phyloP scores from a whole-genome alignment of 2,888 invertebrate genomes.

The Philhelius pedissequus region DNA sequence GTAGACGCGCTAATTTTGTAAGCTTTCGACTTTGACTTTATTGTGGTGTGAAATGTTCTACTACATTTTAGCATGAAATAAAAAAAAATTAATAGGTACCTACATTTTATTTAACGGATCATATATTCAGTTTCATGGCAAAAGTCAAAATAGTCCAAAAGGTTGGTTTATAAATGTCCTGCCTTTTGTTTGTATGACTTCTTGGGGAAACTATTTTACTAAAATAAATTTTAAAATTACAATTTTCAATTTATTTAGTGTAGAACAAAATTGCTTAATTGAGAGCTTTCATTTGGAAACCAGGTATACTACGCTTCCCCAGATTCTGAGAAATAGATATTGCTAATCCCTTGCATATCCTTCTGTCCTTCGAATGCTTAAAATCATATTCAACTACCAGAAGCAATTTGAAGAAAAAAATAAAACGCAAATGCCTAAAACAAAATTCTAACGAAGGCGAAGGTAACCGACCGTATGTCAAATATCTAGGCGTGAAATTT shows the following conservation, averaged over 20 bases:
- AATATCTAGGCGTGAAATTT: conserved; percentile 63
- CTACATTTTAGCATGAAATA: too few relatives aligned
- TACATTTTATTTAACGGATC: too few relatives aligned
- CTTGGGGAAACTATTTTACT: too few relatives aligned
- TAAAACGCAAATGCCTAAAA: too few relatives aligned
- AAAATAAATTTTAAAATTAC: background rate
- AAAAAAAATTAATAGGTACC: too few relatives aligned
- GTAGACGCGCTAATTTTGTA: too few relatives aligned
- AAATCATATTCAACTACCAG: background rate
- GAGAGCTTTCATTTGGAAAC: background rate
- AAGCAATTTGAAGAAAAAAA: background rate
- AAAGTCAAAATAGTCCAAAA: too few relatives aligned
- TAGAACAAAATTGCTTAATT: background rate
- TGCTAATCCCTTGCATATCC: background rate
- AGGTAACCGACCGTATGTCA: conserved; percentile 47
- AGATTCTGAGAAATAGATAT: background rate
- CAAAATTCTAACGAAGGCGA: background rate
- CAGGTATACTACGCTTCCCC: background rate
- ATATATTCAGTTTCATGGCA: too few relatives aligned
- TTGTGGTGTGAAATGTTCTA: too few relatives aligned
- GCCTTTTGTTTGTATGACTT: too few relatives aligned
- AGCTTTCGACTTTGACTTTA: too few relatives aligned
- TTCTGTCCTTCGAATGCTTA: background rate
- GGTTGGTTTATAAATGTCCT: too few relatives aligned
- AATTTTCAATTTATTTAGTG: background rate